Evolutionary conservation across 2,113 vertebrate genomes (phyloP).

Genomic region (Hemiscyllium ocellatum): DNA sequence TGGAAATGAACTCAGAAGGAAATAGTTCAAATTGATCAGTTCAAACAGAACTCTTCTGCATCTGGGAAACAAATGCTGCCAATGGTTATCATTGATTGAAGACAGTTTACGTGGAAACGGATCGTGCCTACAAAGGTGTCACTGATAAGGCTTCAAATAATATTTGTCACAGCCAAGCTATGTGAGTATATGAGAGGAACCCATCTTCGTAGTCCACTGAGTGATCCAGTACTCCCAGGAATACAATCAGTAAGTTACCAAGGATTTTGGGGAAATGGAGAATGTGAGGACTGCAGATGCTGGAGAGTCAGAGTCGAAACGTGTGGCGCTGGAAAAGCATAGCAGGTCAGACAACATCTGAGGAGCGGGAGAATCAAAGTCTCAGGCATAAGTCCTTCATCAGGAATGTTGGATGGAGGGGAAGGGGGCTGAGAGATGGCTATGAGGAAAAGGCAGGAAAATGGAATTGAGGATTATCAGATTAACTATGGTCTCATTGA

Average conservation of each 20-base stretch:
- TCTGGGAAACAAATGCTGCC: not conserved
- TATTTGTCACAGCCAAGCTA: not conserved
- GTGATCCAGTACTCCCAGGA: not conserved
- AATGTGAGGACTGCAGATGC: too few relatives aligned
- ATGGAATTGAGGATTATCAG: too few relatives aligned
- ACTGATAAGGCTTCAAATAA: not conserved
- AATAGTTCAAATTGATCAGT: not conserved
- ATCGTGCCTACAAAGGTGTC: not conserved
- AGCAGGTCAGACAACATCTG: too few relatives aligned
- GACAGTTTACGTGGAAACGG: not conserved
- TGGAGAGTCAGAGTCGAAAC: too few relatives aligned
- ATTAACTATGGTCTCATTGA: too few relatives aligned
- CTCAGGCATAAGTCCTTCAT: too few relatives aligned
- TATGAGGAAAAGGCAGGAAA: too few relatives aligned
- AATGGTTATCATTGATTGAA: not conserved
- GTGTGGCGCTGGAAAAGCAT: too few relatives aligned
- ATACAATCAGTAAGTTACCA: not conserved
- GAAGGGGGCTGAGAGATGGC: too few relatives aligned
- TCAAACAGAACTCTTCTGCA: conserved; percentile 9
- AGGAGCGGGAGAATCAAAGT: too few relatives aligned
- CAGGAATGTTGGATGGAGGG: too few relatives aligned
- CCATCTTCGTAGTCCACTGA: not conserved
- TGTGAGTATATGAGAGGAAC: not conserved
- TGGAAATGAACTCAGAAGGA: not conserved
- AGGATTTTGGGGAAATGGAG: too few relatives aligned